Conservation (phyloP, 2,113 vertebrate genomes). For the Centrocercus urophasianus region DNA sequence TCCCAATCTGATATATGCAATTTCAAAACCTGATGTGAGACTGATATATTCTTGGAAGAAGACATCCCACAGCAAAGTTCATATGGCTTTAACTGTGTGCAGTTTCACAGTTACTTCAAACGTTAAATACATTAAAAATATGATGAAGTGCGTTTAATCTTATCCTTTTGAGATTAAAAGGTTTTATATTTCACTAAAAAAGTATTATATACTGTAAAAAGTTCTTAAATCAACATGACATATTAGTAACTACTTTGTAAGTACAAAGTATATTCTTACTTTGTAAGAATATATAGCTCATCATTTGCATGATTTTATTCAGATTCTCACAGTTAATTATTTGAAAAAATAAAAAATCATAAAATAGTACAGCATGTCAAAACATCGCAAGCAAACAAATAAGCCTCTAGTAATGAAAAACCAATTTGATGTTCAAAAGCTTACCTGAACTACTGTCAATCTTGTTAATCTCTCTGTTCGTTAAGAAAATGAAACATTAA, state of each 20-base stretch:
- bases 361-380: neutral
- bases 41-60: neutral
- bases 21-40: neutral
- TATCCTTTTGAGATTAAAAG: neutral
- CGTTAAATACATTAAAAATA: neutral
- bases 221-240: neutral
- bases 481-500: neutral
- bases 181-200: neutral
- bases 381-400: neutral
- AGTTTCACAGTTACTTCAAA: neutral
- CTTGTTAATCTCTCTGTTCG: neutral
- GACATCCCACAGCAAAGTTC: neutral
- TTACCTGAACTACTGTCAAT: neutral
- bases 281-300: neutral
- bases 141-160: rapidly evolving
- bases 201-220: neutral
- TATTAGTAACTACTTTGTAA: neutral
- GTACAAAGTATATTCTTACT: neutral
- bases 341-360: neutral
- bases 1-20: neutral
- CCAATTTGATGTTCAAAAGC: neutral
- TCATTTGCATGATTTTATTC: neutral
- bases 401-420: neutral
- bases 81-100: neutral
- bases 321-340: neutral